Conservation (phyloP, 2,797 vertebrate species). For the Darevskia nairensis region DNA sequence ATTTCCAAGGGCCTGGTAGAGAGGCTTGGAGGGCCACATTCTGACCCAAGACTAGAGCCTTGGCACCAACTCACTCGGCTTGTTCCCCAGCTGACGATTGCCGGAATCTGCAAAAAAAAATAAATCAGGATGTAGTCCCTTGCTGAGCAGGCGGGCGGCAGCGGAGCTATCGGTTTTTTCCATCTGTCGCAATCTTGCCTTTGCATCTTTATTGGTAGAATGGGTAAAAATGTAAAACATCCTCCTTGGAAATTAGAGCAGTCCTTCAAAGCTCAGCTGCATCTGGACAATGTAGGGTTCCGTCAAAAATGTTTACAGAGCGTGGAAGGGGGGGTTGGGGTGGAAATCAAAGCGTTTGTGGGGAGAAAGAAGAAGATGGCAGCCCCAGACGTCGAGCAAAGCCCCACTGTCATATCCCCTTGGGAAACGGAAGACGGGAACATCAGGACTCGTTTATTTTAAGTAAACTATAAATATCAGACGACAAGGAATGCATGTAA, state of each 20-base stretch:
- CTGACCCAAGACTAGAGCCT: too few relatives aligned
- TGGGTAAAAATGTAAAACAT: conserved; percentile 39
- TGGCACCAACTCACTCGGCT: background rate
- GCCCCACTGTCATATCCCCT: conserved; percentile 43
- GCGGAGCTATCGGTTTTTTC: background rate
- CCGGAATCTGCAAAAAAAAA: background rate
- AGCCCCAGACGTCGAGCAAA: conserved; percentile 44
- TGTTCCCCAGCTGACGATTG: background rate
- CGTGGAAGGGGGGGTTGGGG: conserved; percentile 7
- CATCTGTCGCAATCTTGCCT: background rate
- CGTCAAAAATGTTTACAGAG: conserved; percentile 53
- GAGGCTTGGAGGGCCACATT: too few relatives aligned
- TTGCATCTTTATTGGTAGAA: conserved; percentile 31
- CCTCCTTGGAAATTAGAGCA: conserved; percentile 13
- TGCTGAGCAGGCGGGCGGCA: rapidly evolving
- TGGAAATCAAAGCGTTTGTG: conserved; percentile 48
- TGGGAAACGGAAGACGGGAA: conserved; percentile 63
- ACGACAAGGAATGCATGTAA: conserved; percentile 64
- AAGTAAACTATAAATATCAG: conserved; percentile 72
- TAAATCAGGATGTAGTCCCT: background rate
- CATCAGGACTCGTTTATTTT: conserved; percentile 75
- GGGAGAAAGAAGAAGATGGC: conserved; percentile 53
- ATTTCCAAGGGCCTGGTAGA: too few relatives aligned
- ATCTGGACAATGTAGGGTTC: conserved; percentile 61
- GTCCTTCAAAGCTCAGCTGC: conserved; percentile 16